Evolutionary conservation across 2,888 invertebrate species (phyloP).

Genomic region (Agrilus cyanescens): DNA sequence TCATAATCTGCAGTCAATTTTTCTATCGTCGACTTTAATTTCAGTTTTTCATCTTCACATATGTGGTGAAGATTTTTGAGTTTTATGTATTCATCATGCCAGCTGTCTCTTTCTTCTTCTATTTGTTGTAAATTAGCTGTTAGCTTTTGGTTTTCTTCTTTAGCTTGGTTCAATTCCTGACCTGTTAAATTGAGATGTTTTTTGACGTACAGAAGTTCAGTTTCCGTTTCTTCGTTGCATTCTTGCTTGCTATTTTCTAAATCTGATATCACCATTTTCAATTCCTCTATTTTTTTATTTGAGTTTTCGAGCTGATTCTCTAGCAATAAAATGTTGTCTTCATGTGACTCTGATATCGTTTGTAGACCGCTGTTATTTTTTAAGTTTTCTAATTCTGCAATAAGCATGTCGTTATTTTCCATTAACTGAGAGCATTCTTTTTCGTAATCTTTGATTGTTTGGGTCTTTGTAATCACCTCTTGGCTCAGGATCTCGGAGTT

Average conservation of each 20-base stretch:
- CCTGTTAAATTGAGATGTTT: constrained; percentile 19
- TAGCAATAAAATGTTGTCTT: constrained; percentile 51
- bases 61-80: constrained; percentile 43
- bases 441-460: constrained; percentile 38
- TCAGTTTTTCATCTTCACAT: constrained; percentile 23
- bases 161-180: constrained; percentile 17
- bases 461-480: constrained; percentile 28
- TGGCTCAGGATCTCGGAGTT: constrained; percentile 31
- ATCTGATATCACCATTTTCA: constrained; percentile 30
- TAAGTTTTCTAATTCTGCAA: constrained; percentile 50
- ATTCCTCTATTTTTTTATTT: constrained; percentile 30
- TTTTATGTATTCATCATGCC: constrained; percentile 47
- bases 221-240: constrained; percentile 15
- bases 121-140: constrained; percentile 16
- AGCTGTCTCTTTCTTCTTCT: constrained; percentile 36
- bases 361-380: constrained; percentile 54
- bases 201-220: constrained; percentile 20
- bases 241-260: constrained; percentile 18
- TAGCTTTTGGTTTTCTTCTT: constrained; percentile 25
- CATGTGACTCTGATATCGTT: constrained; percentile 60
- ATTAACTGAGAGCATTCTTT: constrained; percentile 53
- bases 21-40: constrained; percentile 34
- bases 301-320: constrained; percentile 50
- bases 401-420: constrained; percentile 58
- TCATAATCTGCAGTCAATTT: constrained; percentile 35